Evolutionary conservation across 2,113 vertebrate species (phyloP), one percentile per base, ranked within the genome.

Genomic region (Prinia subflava): DNA sequence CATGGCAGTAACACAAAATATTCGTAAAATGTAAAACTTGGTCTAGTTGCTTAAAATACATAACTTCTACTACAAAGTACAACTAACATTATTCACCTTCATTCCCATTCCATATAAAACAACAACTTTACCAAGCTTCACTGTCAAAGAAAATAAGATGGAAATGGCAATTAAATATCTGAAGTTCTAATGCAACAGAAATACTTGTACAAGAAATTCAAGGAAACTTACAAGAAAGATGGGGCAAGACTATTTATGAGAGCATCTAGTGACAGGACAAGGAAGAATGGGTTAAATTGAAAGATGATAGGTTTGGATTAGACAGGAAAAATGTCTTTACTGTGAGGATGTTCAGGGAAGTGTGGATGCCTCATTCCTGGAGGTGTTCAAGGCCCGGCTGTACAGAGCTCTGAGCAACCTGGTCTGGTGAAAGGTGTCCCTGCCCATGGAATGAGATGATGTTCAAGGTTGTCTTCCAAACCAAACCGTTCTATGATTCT

Each of bases 381-480:
- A 39, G 3, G 13, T 21, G 16, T 22, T 53, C 28, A 53, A 60
- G 53, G 15, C 23, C 19, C 44, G 44, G 7, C 24, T 52, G 23
- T 15, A 11, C 1, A 1, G 19, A 27, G 10, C 4, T 74, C 37
- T 67, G 23, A 59, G 28, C 23, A 67, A 15, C 11, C 10, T n/a
- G 3, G 6, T 46, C 33, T 24, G n/a, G 23, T 30, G 24, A 37
- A n/a, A 67, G 11, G 3, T 25, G 28, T 17, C 19, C 15, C 10
- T 33, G 12, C 5, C 15, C 12, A 28, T 6, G 31, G 23, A 60
- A 60, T 0, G 0, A 60, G 13, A 35, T 53, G 11, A 53, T 41
- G 23, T 68, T 60, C 33, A 46, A 39, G 20, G 5, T 21, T 21
- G 11, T 13, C 11, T 75, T 83, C n/a, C 19, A 75, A 75, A 24